Evolutionary conservation across 2,888 invertebrate species (phyloP).

Genomic region (Pristionchus maxplancki): DNA sequence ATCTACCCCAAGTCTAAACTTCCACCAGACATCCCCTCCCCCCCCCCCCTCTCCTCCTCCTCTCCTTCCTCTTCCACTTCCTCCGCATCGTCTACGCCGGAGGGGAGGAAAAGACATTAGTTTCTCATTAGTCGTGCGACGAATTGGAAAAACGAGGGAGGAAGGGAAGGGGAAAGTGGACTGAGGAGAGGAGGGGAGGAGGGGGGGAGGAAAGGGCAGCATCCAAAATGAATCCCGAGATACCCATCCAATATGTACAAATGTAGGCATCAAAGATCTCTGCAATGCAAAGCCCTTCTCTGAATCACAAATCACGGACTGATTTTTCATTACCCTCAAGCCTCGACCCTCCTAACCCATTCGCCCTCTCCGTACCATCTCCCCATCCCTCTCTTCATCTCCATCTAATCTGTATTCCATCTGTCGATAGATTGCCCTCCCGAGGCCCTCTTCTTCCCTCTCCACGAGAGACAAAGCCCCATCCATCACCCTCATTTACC

Average conservation of each 20-base stretch:
- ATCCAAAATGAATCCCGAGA: background rate
- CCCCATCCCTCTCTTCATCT: background rate
- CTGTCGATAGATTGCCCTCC: conserved; percentile 33
- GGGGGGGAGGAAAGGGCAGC: background rate
- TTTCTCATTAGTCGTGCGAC: conserved; percentile 40
- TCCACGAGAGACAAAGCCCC: background rate
- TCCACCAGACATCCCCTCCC: background rate
- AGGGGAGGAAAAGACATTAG: conserved; percentile 14
- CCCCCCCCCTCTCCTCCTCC: background rate
- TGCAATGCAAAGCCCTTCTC: too few relatives aligned
- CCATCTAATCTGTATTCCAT: conserved; percentile 39
- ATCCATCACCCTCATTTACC: conserved; percentile 29
- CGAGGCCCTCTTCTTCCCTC: background rate
- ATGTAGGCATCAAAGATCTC: background rate
- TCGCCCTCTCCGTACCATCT: background rate
- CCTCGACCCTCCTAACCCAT: background rate
- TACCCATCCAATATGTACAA: background rate
- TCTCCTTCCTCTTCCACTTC: conserved; percentile 4
- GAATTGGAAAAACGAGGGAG: conserved; percentile 40
- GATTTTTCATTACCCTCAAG: background rate
- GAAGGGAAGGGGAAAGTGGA: background rate
- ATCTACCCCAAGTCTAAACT: background rate
- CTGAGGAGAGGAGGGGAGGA: background rate
- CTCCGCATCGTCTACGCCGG: background rate
- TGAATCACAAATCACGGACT: background rate